Evolutionary conservation across 1,140 invertebrate genomes (phyloP).

Genomic region (Tetragnatha versicolor): DNA sequence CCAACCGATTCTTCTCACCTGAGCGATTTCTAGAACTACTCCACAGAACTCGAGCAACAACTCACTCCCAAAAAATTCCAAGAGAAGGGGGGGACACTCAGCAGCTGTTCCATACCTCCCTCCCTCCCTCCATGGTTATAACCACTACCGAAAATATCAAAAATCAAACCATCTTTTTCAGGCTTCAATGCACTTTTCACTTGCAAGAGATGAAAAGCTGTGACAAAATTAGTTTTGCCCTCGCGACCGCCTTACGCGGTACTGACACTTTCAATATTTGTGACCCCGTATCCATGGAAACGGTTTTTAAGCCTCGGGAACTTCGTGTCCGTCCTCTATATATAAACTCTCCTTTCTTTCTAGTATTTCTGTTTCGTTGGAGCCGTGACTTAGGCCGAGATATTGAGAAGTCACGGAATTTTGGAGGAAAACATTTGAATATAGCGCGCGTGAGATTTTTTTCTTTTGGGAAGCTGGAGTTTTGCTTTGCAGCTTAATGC

Average conservation of each 20-base stretch:
- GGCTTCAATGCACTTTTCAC: slow-evolving; percentile 34
- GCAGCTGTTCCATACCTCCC: too few species aligned
- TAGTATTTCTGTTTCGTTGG: background rate
- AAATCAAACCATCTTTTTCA: slow-evolving; percentile 35
- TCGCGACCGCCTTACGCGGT: background rate
- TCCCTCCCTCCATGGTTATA: background rate
- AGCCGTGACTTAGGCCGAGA: background rate
- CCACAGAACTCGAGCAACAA: too few species aligned
- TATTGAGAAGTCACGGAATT: slow-evolving; percentile 9
- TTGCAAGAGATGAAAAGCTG: slow-evolving; percentile 31
- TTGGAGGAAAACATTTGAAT: background rate
- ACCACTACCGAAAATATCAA: background rate
- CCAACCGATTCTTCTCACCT: too few species aligned
- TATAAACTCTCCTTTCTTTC: slow-evolving; percentile 1
- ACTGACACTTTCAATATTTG: slow-evolving; percentile 48
- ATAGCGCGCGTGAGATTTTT: background rate
- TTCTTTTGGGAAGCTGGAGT: background rate
- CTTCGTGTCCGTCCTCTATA: slow-evolving; percentile 17
- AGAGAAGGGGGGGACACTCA: too few species aligned
- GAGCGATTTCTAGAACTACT: too few species aligned
- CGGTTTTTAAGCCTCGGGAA: slow-evolving; percentile 18
- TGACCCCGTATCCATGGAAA: slow-evolving; percentile 24
- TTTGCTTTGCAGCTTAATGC: too few species aligned
- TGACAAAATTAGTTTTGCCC: slow-evolving; percentile 46
- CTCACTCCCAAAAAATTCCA: too few species aligned